Percentiles rank a stretch among this genome's conserved stretches.
Evolutionary conservation across 92 coral and sea anemone species (phyloP).

Genomic region (Parazoanthus swiftii): DNA sequence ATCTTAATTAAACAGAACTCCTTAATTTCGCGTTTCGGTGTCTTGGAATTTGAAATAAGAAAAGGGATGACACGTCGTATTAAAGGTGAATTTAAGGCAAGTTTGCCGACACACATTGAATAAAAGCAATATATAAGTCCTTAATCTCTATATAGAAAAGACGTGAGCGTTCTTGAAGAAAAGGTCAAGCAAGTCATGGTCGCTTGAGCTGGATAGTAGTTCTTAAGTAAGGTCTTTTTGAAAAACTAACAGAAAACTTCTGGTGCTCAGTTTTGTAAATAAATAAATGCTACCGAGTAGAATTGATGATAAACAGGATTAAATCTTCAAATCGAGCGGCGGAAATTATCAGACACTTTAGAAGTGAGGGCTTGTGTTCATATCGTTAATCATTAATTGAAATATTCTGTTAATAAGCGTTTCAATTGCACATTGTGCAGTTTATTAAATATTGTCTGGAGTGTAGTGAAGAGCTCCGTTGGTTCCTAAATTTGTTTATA

Average conservation of each 20-base stretch:
- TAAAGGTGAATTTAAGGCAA: conserved; percentile 18
- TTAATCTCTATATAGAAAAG: conserved; percentile 16
- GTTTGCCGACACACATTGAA: conserved; percentile 41
- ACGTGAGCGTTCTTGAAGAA: not conserved
- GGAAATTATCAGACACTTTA: conserved; percentile 41
- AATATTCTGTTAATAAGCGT: conserved; percentile 32
- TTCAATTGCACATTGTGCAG: conserved; percentile 30
- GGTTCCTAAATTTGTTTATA: conserved; percentile 23
- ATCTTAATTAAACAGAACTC: conserved; percentile 33
- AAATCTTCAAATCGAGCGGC: conserved; percentile 45
- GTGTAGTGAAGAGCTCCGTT: conserved; percentile 7
- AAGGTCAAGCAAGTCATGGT: conserved; percentile 30
- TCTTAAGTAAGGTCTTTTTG: conserved; percentile 35
- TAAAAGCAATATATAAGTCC: conserved; percentile 5
- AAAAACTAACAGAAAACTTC: conserved; percentile 43
- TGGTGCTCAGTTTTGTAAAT: conserved; percentile 40
- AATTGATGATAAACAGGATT: conserved; percentile 43
- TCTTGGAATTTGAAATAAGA: conserved; percentile 27
- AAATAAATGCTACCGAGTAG: conserved; percentile 27
- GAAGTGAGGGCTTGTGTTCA: conserved; percentile 34
- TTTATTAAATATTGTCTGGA: conserved; percentile 37
- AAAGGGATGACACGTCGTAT: conserved; percentile 34
- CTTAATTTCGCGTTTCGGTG: conserved; percentile 41
- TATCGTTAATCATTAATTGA: conserved; percentile 33
- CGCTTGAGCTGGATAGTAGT: conserved; percentile 3